Base-by-base conservation (phyloP, 2,797 vertebrate species). In the Acrocephalus scirpaceus region DNA sequence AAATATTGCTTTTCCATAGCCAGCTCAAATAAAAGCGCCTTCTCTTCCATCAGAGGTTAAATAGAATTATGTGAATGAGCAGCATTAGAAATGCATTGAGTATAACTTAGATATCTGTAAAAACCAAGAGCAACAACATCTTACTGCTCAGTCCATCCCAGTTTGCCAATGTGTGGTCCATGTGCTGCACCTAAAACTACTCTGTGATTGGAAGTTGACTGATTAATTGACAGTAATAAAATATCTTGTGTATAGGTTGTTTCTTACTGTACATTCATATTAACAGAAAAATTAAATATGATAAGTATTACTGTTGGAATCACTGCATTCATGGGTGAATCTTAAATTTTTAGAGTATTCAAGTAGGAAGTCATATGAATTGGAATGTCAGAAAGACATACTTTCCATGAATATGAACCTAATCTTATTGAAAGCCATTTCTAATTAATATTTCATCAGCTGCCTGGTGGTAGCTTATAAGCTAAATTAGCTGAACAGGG, bases 391-490 rank as follows among this genome's bases (percentile, higher is more conserved):
- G n/a, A n/a, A 71, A 84, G 69, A 92, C 91, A 86, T 16, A 44
- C 40, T 91, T 81, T 60, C 62, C 48, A 7, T 96, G 85, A 91
- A 93, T 95, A 82, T n/a, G 16, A 95, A 89, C 48, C 47, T 76
- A 76, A 80, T n/a, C 27, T 96, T 72, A 90, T 19, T 90, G 74
- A 96, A 95, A 96, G 51, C 32, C 53, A 87, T 95, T 97, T 82
- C 90, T 94, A 96, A 96, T 97, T 96, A 97, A 96, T 91, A 80
- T 95, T 93, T 86, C 58, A 92, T 93, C 93, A 95, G 77, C 54
- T 91, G 48, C 54, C 64, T 91, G 64, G 85, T 84, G 71, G 70
- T 91, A 94, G 78, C 51, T 84, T 58, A 30, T 53, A 84, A 93
- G 50, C 61, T 96, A 88, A 97, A 75, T 94, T 95, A 96, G 72